Evolutionary conservation across 2,888 invertebrate genomes (phyloP).

Genomic region (Helobdella robusta): DNA sequence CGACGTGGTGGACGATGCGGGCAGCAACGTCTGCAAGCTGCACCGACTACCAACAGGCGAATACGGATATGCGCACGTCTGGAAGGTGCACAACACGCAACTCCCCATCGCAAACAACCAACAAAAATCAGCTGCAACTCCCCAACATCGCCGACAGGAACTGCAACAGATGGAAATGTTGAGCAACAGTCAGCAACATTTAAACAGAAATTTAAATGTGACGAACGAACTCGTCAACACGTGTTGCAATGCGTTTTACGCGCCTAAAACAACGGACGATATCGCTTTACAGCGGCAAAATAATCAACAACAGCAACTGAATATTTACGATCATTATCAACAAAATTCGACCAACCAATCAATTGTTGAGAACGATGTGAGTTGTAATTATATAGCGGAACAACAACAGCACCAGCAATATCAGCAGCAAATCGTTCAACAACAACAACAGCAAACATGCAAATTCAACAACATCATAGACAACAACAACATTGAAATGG

Average conservation of each 20-base stretch:
- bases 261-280: neutral
- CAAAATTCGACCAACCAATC: neutral
- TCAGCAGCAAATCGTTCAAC: too few species aligned
- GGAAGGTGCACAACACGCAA: constrained; percentile 28
- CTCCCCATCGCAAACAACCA: constrained; percentile 15
- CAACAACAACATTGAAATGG: constrained; percentile 9
- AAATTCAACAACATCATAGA: neutral
- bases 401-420: neutral
- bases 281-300: neutral
- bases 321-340: neutral
- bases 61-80: constrained; percentile 29
- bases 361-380: neutral
- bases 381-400: neutral
- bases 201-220: too few species aligned
- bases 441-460: neutral
- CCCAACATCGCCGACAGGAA: constrained; percentile 5
- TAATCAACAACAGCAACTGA: neutral
- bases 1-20: constrained; percentile 7
- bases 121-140: neutral
- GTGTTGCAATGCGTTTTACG: neutral
- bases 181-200: neutral
- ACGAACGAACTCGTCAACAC: neutral
- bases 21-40: constrained; percentile 27
- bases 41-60: constrained; percentile 27
- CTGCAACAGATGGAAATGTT: neutral